Evolutionary conservation across 2,797 vertebrate species (phyloP).

Genomic region (Nothura maculosa): DNA sequence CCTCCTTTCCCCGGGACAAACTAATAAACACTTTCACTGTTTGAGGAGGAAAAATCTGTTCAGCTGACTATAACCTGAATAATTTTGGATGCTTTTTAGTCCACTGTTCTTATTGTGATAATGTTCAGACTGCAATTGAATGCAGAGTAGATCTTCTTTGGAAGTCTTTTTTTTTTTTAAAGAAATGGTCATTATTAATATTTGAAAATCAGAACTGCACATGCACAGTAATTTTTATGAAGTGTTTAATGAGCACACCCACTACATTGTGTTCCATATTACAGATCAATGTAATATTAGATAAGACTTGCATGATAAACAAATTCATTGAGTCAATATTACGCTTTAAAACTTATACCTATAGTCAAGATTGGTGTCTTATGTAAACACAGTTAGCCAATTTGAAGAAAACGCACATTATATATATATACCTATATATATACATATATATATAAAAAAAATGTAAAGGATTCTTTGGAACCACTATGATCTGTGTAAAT

Average conservation of each 20-base stretch:
- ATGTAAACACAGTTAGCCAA: constrained; percentile 80
- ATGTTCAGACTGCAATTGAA: constrained; percentile 69
- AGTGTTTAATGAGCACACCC: constrained; percentile 77
- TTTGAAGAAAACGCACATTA: constrained; percentile 75
- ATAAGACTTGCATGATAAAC: constrained; percentile 81
- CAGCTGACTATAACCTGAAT: constrained; percentile 53
- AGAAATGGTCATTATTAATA: constrained; percentile 70
- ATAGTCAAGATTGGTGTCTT: constrained; percentile 80
- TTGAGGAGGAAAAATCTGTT: constrained; percentile 19
- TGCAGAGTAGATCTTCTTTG: constrained; percentile 60
- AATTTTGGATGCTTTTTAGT: constrained; percentile 71
- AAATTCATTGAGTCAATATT: constrained; percentile 76
- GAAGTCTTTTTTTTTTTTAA: constrained; percentile 23
- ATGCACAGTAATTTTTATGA: constrained; percentile 77
- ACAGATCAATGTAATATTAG: constrained; percentile 78
- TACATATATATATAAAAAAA: constrained; percentile 73
- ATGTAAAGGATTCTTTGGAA: constrained; percentile 81
- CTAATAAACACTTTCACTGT: constrained; percentile 60
- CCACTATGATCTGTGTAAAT: constrained; percentile 80
- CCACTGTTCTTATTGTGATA: constrained; percentile 68
- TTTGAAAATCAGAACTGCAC: constrained; percentile 80
- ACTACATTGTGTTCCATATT: constrained; percentile 76
- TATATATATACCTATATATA: constrained; percentile 70
- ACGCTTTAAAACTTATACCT: constrained; percentile 76
- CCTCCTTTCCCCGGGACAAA: constrained; percentile 6